Evolutionary conservation across 1,140 invertebrate genomes (phyloP), one percentile per base, ranked within the genome.

Genomic region (Campoletis sonorensis): DNA sequence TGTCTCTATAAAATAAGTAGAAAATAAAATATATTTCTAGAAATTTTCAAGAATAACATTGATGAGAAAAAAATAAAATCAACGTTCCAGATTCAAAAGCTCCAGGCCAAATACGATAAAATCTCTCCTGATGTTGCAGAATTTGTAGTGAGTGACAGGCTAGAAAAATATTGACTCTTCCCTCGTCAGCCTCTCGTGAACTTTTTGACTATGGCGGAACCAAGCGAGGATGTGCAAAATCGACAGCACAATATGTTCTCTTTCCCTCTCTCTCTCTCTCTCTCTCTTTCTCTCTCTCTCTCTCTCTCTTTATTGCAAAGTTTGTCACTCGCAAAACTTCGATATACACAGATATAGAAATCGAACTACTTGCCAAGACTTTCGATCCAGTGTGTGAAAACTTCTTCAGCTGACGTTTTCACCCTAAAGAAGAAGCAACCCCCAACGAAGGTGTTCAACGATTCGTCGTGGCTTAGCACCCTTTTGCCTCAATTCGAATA

Each of bases 141-240:
- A 76, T 67, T 58, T 58, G 79, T 45, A 49, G 61, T 75, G 71
- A 76, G 30, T 67, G 37, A 81, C 71, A 67, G 67, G 49, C 45
- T 81, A 61, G 73, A 75, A 75, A 81, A 81, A 81, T 76, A 80
- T 80, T 80, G 75, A 73, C 79, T 58, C 58, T 75, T 75, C n/a
- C 26, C 72, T 18, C 72, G 72, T 75, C 58, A n/a, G 11, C 27
- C 1, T 75, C 72, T 54, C 71, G 71, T 15, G 40, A 49, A 40
- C 72, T 49, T 72, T 26, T 72, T 40, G 70, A 72, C 70, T 40
- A 30, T 70, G n/a, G 21, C 1, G 40, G 23, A 64, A 26, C 61
- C 61, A 15, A 54, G n/a, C 61, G 61, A 64, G 23, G 61, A 64
- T 64, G 61, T 26, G 61, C 61, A 26, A 64, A 26, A 26, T 23